phyloP scores from a whole-genome alignment of 2,797 vertebrate genomes.

The Crypturellus tataupa region DNA sequence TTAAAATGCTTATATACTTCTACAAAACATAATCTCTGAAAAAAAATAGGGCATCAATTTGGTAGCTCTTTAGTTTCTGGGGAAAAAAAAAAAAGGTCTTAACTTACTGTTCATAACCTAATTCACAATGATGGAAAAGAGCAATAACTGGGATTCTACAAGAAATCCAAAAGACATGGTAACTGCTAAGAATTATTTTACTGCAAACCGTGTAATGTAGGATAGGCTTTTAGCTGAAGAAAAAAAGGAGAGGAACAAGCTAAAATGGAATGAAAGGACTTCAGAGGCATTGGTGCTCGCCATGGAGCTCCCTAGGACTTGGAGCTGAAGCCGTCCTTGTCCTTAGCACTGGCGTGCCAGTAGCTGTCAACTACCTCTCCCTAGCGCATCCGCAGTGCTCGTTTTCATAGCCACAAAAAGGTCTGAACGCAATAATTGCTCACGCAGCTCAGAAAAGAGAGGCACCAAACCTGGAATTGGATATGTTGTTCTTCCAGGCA shows the following conservation, averaged over 20 bases:
- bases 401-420: background rate
- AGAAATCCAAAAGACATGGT: background rate
- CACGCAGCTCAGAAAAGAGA: background rate
- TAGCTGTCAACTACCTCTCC: background rate
- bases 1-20: background rate
- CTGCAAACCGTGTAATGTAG: background rate
- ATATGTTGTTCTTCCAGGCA: fast-evolving
- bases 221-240: background rate
- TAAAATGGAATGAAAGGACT: background rate
- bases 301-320: background rate
- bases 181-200: conserved; percentile 10
- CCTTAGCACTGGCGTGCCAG: background rate
- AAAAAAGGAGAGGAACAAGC: background rate
- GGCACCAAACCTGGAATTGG: background rate
- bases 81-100: background rate
- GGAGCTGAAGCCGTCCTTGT: background rate
- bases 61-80: background rate
- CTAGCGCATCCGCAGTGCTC: conserved; percentile 23
- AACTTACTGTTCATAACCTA: background rate
- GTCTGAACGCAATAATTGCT: background rate
- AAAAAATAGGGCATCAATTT: background rate
- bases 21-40: background rate
- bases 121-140: background rate
- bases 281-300: background rate
- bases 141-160: background rate